These are phyloP conservation scores for Charaxes varanes DNA, from an alignment of 1,140 invertebrate genomes.

Conservation along the genomic window DNA sequence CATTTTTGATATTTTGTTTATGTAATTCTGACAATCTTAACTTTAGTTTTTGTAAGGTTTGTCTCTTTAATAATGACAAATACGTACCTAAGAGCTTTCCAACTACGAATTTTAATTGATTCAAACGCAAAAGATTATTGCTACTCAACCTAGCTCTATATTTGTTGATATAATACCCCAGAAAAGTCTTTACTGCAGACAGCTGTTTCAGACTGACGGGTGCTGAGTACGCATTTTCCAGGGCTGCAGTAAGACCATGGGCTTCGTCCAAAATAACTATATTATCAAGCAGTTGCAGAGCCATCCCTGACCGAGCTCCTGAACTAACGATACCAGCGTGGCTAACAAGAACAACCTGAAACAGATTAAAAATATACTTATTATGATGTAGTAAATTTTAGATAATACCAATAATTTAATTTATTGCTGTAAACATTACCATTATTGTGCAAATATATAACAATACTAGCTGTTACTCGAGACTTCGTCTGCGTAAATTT, in stretches of 20 bases:
- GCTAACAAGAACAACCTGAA: constrained; percentile 83
- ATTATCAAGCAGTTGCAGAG: constrained; percentile 89
- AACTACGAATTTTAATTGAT: constrained; percentile 90
- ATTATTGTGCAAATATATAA: no score
- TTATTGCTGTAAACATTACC: no score
- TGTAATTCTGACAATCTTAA: no score
- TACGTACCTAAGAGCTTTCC: constrained; percentile 80
- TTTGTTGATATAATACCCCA: constrained; percentile 86
- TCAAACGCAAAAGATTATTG: constrained; percentile 88
- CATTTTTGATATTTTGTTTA: no score
- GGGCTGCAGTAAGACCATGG: constrained; percentile 95
- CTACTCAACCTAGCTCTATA: constrained; percentile 87
- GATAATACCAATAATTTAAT: no score
- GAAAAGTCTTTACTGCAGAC: constrained; percentile 79
- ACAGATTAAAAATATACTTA: constrained; percentile 11
- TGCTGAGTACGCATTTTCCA: constrained; percentile 89
- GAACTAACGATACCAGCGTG: constrained; percentile 93
- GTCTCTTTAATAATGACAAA: background rate
- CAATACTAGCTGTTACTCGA: no score
- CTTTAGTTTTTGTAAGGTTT: no score
- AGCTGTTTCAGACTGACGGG: constrained; percentile 82
- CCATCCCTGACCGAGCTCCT: constrained; percentile 86
- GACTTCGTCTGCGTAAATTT: no score
- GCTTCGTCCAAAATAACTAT: constrained; percentile 97
- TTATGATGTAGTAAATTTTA: no score